Percentiles rank a stretch among this genome's conserved stretches.
Evolutionary conservation across 2,797 vertebrate genomes (phyloP).

Genomic region (Bradypus variegatus): DNA sequence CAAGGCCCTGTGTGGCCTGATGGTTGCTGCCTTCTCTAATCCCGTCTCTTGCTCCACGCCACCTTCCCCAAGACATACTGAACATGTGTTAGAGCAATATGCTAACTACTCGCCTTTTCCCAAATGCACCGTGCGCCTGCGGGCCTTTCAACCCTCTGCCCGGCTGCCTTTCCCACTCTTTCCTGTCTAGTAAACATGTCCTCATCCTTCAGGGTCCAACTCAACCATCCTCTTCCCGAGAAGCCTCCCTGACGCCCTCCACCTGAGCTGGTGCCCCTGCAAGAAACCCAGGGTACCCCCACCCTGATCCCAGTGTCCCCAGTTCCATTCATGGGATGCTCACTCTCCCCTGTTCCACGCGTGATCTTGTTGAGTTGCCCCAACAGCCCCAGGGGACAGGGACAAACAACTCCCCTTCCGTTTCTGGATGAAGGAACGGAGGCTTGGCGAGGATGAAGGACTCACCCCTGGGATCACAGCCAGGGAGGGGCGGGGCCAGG

Average conservation of each 20-base stretch:
- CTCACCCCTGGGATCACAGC: background rate
- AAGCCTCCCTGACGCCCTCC: background rate
- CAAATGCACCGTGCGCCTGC: fast-evolving
- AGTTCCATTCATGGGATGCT: background rate
- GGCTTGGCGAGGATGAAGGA: background rate
- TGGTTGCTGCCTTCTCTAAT: background rate
- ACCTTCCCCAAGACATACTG: background rate
- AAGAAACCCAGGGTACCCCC: background rate
- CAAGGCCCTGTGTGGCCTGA: background rate
- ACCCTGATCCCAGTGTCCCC: background rate
- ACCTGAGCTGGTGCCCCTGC: background rate
- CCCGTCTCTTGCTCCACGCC: background rate
- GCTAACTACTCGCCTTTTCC: background rate
- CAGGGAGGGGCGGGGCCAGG: background rate
- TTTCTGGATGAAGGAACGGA: background rate
- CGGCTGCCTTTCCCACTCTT: background rate
- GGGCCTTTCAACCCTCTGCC: background rate
- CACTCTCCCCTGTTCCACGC: background rate
- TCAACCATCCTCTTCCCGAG: background rate
- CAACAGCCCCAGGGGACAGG: background rate
- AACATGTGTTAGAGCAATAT: no score
- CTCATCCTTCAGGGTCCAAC: background rate
- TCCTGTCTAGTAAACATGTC: background rate
- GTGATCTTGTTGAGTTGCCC: background rate
- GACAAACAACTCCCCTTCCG: background rate